A percentile compares a stretch with the other conserved stretches of the same genome.
phyloP scores from a whole-genome alignment of 1,140 invertebrate species.

The Periplaneta americana region DNA sequence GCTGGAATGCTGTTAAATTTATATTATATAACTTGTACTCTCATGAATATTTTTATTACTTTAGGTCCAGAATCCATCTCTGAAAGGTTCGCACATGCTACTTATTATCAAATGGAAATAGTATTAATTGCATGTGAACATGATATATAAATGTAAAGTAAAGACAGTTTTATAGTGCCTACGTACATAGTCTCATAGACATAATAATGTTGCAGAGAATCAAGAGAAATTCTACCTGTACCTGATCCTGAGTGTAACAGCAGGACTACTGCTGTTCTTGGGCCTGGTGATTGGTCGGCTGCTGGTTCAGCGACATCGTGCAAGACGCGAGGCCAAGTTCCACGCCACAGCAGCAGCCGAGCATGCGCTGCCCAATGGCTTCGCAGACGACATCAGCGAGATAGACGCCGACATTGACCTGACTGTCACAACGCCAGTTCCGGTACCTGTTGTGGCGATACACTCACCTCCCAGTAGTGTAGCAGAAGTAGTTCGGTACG shows the following conservation, averaged over 20 bases:
- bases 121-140: too few species aligned
- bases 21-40: too few species aligned
- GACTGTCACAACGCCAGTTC: conserved; percentile 33
- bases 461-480: conserved; percentile 26
- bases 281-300: conserved; percentile 60
- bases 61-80: too few species aligned
- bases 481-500: conserved; percentile 21
- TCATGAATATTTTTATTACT: too few species aligned
- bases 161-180: too few species aligned
- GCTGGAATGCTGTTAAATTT: too few species aligned
- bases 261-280: conserved; percentile 60
- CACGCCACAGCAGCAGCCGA: conserved; percentile 45
- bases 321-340: conserved; percentile 45
- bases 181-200: too few species aligned
- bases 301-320: conserved; percentile 51
- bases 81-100: too few species aligned
- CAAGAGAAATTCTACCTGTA: conserved; percentile 73
- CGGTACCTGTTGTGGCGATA: conserved; percentile 36
- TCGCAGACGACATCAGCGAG: conserved; percentile 63
- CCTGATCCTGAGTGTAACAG: conserved; percentile 62
- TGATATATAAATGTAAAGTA: too few species aligned
- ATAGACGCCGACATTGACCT: conserved; percentile 67
- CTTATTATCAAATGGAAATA: too few species aligned
- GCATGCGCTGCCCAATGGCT: conserved; percentile 61
- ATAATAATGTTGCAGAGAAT: conserved; percentile 60